Evolutionary conservation across 2,888 invertebrate genomes (phyloP), one percentile per base, ranked within the genome.

Genomic region (Caenorhabditis zanzibari): DNA sequence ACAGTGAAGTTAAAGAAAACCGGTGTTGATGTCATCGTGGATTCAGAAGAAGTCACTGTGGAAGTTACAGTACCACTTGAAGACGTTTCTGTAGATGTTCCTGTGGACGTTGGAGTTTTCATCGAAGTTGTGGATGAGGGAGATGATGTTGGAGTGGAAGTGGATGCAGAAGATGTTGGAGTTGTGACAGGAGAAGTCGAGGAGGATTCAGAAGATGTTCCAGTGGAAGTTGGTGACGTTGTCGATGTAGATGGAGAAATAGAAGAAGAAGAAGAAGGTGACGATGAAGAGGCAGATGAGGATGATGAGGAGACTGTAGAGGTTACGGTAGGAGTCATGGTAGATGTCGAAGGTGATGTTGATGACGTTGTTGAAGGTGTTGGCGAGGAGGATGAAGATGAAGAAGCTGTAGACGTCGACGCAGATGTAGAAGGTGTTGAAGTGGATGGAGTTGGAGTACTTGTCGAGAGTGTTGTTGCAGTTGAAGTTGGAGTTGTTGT

Each of bases 331-430:
- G 54, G 7, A 41, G 49, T 52, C 24, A 44, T 4, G 16, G 56
- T 35, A 6, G 54, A 38, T 22, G 56, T 52, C 4, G 52, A 32
- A 16, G 63, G 3, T 5, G 54, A 66, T 12, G 73, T 63, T 12
- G 63, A 28, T 2, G 61, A 44, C 41, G 66, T 58, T 22, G 56
- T 52, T 2, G 52, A 32, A 16, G 63, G 3, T 5, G 54, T 56
- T 12, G 73, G 49, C 6, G 63, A 61, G 10, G 61, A 35, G 12
- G 49, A 35, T 19, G 77, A n/a, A 22, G 38, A 52, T 19, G 61
- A 24, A n/a, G 71, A 56, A 44, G 58, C 4, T 19, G 73, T 59
- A 7, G 80, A 80, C 0, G 68, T 54, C 3, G 71, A 24, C 16
- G 52, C 7, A 38, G 58, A 58, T 2, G 64, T 26, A 41, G 77